These are phyloP conservation scores for Agriotes lineatus DNA, from an alignment of 2,888 invertebrate species.

Conservation along the genomic window DNA sequence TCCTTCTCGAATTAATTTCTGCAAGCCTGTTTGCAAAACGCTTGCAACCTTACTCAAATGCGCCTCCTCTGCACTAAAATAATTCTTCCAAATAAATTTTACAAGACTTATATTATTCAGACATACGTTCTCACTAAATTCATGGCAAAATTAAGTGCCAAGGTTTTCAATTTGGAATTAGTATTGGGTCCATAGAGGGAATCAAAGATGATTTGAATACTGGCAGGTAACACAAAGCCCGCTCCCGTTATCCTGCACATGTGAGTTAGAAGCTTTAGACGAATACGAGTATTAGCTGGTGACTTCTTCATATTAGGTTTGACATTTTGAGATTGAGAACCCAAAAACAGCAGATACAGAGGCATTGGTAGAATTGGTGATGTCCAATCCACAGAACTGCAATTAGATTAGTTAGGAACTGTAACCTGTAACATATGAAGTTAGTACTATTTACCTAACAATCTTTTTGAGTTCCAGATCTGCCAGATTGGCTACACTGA, in stretches of 20 bases:
- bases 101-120: background rate
- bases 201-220: constrained; percentile 90
- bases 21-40: constrained; percentile 80
- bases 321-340: constrained; percentile 72
- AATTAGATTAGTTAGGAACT: constrained; percentile 47
- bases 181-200: constrained; percentile 87
- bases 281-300: constrained; percentile 85
- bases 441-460: constrained; percentile 71
- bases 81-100: constrained; percentile 13
- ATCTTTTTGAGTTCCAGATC: constrained; percentile 87
- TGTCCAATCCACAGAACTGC: constrained; percentile 84
- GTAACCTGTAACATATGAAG: too few species aligned
- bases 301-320: constrained; percentile 78
- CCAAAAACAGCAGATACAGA: constrained; percentile 84
- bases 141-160: constrained; percentile 85
- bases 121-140: constrained; percentile 86
- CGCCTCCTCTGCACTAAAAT: constrained; percentile 71
- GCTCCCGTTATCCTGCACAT: constrained; percentile 79
- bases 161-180: constrained; percentile 83
- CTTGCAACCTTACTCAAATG: constrained; percentile 76
- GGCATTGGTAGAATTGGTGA: constrained; percentile 77
- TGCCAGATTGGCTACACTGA: constrained; percentile 89
- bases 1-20: constrained; percentile 78
- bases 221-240: constrained; percentile 81
- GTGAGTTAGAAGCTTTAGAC: constrained; percentile 87